A percentile compares a stretch with the other conserved stretches of the same genome.
These are phyloP conservation scores for Sarcophaga carnaria DNA, from an alignment of 2,888 invertebrate genomes.

Conservation along the genomic window DNA sequence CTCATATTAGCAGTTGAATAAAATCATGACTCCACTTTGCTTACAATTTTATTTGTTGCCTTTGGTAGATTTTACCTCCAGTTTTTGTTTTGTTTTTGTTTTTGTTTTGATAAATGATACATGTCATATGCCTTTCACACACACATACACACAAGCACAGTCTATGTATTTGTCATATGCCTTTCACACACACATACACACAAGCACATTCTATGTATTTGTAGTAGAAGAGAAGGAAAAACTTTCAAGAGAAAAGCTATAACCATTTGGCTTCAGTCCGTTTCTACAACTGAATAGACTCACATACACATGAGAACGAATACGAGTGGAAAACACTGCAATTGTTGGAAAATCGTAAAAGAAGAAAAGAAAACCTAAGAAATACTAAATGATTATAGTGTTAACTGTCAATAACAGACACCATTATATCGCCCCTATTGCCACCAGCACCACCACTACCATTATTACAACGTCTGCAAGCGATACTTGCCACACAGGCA, in stretches of 20 bases:
- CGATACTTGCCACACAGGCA: conserved; percentile 2
- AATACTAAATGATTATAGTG: conserved; percentile 68
- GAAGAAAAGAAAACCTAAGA: conserved; percentile 23
- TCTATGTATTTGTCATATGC: conserved; percentile 47
- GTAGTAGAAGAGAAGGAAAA: background rate
- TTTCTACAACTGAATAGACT: conserved; percentile 45
- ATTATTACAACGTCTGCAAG: background rate
- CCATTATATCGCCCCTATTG: conserved; percentile 49
- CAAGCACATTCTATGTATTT: too few relatives aligned
- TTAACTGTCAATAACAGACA: conserved; percentile 68
- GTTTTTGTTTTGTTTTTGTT: conserved; percentile 43
- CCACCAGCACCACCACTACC: background rate
- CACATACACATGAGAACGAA: too few relatives aligned
- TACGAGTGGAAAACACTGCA: too few relatives aligned
- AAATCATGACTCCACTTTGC: conserved; percentile 53
- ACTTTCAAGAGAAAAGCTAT: conserved; percentile 5
- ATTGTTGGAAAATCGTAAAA: background rate
- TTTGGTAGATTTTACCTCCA: background rate
- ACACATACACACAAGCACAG: too few relatives aligned
- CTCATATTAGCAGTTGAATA: conserved; percentile 51
- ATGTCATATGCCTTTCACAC: conserved; percentile 49
- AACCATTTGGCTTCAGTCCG: background rate
- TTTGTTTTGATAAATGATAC: conserved; percentile 61
- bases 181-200: too few relatives aligned
- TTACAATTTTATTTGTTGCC: conserved; percentile 32